Percentiles rank a stretch among this genome's conserved stretches.
Conservation (phyloP, 2,113 vertebrate species). For the Orycteropus afer region DNA sequence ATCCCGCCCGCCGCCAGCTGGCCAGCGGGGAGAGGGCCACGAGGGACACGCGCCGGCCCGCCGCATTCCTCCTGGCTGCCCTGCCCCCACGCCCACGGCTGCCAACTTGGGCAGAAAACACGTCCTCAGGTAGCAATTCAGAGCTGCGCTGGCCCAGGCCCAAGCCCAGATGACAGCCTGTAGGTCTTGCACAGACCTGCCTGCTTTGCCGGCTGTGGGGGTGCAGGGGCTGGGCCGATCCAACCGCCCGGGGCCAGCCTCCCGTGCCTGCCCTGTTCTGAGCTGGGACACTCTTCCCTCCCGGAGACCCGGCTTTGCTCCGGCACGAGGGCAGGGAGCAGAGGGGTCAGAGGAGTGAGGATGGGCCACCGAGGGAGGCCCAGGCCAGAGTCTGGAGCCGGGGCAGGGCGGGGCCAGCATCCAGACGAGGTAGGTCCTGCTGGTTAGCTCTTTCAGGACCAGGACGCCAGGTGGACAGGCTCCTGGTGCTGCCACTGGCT, state of each 20-base stretch:
- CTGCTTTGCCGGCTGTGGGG: constrained; percentile 41
- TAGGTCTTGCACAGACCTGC: constrained; percentile 77
- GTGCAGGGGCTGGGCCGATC: constrained; percentile 52
- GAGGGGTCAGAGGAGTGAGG: background rate
- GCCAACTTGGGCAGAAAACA: constrained; percentile 80
- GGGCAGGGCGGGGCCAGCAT: fast-evolving
- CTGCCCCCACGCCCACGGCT: constrained; percentile 65
- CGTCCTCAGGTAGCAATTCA: constrained; percentile 79
- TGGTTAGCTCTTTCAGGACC: background rate
- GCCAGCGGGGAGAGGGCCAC: background rate
- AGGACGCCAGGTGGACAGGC: background rate
- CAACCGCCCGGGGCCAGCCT: background rate
- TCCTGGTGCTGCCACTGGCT: no score
- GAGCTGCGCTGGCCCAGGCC: constrained; percentile 66
- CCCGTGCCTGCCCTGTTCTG: background rate
- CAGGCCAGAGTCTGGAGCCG: no score
- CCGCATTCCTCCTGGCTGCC: constrained; percentile 77
- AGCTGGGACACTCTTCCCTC: background rate
- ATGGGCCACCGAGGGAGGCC: fast-evolving
- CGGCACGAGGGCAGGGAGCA: background rate
- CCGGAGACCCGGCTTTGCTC: background rate
- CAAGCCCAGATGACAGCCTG: constrained; percentile 75
- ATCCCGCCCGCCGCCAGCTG: background rate
- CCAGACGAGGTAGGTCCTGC: background rate
- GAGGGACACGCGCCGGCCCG: constrained; percentile 57